phyloP scores from a whole-genome alignment of 2,888 invertebrate genomes.

The Pristionchus entomophagus region DNA sequence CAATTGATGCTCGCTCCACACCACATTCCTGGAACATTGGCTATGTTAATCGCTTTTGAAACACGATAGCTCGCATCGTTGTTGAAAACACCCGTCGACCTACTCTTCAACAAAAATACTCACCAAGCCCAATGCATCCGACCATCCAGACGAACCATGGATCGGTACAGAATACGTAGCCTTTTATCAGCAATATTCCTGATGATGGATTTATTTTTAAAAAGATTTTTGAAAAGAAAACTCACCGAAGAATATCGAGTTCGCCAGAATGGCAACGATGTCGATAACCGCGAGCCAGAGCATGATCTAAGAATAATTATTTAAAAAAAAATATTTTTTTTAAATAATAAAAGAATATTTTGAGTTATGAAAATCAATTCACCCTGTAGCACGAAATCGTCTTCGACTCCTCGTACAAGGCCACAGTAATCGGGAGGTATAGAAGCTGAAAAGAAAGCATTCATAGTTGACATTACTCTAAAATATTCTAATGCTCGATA shows the following conservation, averaged over 20 bases:
- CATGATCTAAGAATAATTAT: constrained; percentile 30
- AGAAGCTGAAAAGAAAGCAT: neutral
- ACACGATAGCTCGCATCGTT: no score
- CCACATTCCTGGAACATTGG: neutral
- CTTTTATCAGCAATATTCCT: neutral
- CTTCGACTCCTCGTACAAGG: constrained; percentile 2
- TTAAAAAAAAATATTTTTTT: neutral
- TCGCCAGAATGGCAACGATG: neutral
- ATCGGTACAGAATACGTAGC: neutral
- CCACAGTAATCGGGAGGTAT: neutral
- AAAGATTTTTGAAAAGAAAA: neutral
- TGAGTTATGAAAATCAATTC: no score
- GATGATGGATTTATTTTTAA: neutral
- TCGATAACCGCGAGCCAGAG: constrained; percentile 12
- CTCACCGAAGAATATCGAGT: neutral
- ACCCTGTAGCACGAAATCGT: constrained; percentile 15
- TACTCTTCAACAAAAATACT: no score
- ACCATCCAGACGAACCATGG: neutral
- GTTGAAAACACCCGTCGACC: no score
- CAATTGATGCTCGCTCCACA: neutral
- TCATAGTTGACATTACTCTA: no score
- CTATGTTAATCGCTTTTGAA: no score
- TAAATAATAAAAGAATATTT: no score
- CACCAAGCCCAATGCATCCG: neutral
- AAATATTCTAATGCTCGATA: no score